Percentiles rank a stretch among this genome's conserved stretches.
Conservation (phyloP, 2,797 vertebrate species). For the Takifugu rubripes region DNA sequence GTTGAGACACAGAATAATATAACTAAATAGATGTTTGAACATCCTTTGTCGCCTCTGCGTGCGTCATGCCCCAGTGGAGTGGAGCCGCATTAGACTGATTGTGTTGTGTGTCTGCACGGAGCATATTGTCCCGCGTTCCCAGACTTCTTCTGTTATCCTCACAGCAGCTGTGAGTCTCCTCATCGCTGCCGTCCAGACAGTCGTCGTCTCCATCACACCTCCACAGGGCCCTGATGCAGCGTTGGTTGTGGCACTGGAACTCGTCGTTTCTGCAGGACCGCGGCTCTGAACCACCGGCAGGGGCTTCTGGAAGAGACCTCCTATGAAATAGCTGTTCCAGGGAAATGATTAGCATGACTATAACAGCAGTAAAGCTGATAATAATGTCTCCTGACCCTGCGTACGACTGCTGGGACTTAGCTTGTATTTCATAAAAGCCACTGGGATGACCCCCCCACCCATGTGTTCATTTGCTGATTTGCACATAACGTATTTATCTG, state of each 20-base stretch:
- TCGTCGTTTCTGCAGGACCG: conserved; percentile 86
- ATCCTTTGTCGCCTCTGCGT: no score
- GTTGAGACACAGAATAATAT: no score
- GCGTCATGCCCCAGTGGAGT: no score
- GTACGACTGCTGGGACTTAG: conserved; percentile 38
- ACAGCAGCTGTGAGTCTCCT: conserved; percentile 87
- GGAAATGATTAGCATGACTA: conserved; percentile 38
- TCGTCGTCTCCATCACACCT: conserved; percentile 96
- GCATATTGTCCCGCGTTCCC: conserved; percentile 12
- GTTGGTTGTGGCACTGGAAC: conserved; percentile 91
- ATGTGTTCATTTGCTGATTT: conserved; percentile 48
- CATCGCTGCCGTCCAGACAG: conserved; percentile 94
- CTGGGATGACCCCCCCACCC: conserved; percentile 26
- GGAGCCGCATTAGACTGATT: conserved; percentile 3
- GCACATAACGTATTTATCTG: conserved; percentile 36
- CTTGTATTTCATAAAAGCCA: conserved; percentile 16
- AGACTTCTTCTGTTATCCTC: conserved; percentile 57
- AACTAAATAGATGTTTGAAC: no score
- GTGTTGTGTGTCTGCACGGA: conserved; percentile 2
- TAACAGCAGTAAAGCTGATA: conserved; percentile 45
- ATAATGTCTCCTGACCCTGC: conserved; percentile 41
- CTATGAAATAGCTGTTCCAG: conserved; percentile 25
- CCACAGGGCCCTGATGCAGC: conserved; percentile 88
- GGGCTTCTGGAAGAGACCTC: conserved; percentile 48
- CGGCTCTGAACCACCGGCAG: conserved; percentile 60